These are phyloP conservation scores for Tychaedon coryphoeus DNA, from an alignment of 2,113 vertebrate genomes.

Conservation along the genomic window DNA sequence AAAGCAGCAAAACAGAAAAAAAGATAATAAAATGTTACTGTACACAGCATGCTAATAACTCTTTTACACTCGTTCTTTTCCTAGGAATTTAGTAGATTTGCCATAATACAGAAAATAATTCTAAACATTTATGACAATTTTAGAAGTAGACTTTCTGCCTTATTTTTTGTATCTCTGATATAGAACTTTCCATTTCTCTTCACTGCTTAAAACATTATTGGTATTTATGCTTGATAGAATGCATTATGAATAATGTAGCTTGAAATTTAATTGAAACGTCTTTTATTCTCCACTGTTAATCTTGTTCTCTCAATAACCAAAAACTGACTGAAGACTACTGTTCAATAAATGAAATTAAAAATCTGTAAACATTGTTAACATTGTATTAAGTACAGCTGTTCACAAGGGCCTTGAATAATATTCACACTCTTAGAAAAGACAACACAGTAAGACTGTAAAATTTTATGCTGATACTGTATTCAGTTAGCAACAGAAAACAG, in stretches of 20 bases:
- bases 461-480: not conserved
- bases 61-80: not conserved
- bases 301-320: not conserved
- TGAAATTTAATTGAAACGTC: not conserved
- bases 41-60: not conserved
- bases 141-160: not conserved
- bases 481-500: not conserved
- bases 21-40: not conserved
- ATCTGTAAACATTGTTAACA: not conserved
- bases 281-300: not conserved
- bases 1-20: not conserved
- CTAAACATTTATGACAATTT: not conserved
- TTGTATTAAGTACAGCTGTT: not conserved
- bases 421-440: not conserved
- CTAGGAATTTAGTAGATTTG: not conserved
- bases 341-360: not conserved
- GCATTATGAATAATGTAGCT: not conserved
- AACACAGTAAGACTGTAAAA: not conserved
- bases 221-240: not conserved
- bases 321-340: not conserved
- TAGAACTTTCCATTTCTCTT: not conserved
- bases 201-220: not conserved
- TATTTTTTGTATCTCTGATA: not conserved
- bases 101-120: not conserved
- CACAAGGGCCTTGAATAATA: not conserved